Conservation (phyloP, 2,113 vertebrate species). For the Bombycilla garrulus region DNA sequence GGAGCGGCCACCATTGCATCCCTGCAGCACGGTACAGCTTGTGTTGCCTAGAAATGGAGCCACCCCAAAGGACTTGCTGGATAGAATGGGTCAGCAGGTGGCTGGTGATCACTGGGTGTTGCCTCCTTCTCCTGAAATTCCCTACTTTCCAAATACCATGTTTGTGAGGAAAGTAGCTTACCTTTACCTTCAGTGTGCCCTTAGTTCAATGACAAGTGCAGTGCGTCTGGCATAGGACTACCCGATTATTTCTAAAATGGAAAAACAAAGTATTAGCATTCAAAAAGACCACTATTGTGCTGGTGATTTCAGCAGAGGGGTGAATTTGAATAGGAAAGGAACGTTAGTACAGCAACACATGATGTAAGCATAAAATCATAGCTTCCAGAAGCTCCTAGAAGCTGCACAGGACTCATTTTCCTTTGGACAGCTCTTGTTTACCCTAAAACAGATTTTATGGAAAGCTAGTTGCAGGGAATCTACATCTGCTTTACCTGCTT, state of each 20-base stretch:
- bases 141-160: not conserved
- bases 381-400: not conserved
- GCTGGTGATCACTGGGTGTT: not conserved
- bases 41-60: not conserved
- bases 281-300: not conserved
- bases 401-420: not conserved
- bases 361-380: not conserved
- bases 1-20: not conserved
- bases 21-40: not conserved
- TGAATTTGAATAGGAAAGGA: not conserved
- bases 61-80: not conserved
- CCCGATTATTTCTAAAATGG: not conserved
- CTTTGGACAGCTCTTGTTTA: not conserved
- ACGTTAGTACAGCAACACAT: not conserved
- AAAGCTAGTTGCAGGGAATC: not conserved
- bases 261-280: not conserved
- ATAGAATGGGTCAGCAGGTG: not conserved
- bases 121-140: not conserved
- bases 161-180: not conserved
- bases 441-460: not conserved
- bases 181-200: not conserved
- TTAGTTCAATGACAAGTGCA: not conserved
- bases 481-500: not conserved
- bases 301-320: not conserved
- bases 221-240: not conserved